Evolutionary conservation across 2,113 vertebrate genomes (phyloP), one percentile per base, ranked within the genome.

Genomic region (zebrafish (Danio rerio)): DNA sequence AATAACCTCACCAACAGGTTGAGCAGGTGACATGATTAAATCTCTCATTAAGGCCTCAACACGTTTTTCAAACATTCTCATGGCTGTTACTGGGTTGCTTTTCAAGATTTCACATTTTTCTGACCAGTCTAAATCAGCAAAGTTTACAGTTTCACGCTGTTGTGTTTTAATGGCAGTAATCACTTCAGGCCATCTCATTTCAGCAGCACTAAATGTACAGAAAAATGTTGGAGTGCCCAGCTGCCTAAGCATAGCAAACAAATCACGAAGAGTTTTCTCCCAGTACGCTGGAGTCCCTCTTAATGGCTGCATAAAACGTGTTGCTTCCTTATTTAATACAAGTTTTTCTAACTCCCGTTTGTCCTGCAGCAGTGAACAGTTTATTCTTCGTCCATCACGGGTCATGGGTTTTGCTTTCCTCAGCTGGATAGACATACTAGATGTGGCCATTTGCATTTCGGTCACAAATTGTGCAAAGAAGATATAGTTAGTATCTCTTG

Each of bases 381-480:
- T 88, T 70, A 88, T 86, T 86, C 6, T 81, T 0, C 66, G 78
- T 52, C 84, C 80, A 62, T 87, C 88, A 70, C 77, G 49, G 0
- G 82, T 88, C 6, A 86, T 15, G 9, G 81, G 58, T 43, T 83
- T 85, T 2, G 31, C 61, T 83, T 88, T 86, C 4, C 49, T 13
- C 3, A 86, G n/a, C 15, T 83, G 83, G 9, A 84, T 81, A 2
- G 59, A 71, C 77, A 81, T 85, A 40, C 65, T 87, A 6, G 70
- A 84, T n/a, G 53, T 69, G 10, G 81, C 83, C 7, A 71, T 1
- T 13, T 83, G 53, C 56, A 84, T 81, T 78, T 87, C 81, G 9
- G 65, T 85, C 0, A 85, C 61, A 84, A 87, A 85, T 15, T 87
- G 84, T 0, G 83, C 70, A 72, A 85, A 84, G 71, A 87, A 87